Conservation (phyloP, 2,113 vertebrate genomes). For the Otus sunia region DNA sequence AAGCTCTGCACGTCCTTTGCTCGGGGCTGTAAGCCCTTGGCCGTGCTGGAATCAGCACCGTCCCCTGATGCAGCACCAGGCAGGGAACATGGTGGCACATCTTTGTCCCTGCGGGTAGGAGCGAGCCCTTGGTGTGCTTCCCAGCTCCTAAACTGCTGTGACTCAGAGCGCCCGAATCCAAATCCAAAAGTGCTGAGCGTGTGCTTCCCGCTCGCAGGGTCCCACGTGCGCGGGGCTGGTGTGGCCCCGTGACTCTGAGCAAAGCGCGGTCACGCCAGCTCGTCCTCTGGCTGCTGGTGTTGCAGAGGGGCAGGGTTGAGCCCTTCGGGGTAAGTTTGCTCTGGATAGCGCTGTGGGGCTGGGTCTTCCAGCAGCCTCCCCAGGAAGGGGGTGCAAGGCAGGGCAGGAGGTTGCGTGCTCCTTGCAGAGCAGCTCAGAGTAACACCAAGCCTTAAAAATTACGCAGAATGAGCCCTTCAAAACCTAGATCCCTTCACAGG, state of each 20-base stretch:
- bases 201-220: accelerated
- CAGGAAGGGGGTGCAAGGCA: not conserved
- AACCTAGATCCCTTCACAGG: not conserved
- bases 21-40: accelerated
- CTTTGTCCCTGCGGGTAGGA: not conserved
- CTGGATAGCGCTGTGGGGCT: accelerated
- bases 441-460: too few relatives aligned
- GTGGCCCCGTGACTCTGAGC: not conserved
- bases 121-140: not conserved
- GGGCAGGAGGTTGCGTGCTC: not conserved
- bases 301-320: not conserved
- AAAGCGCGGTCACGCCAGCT: not conserved
- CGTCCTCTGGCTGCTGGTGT: accelerated
- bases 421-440: not conserved
- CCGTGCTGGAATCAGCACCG: accelerated
- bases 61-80: accelerated
- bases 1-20: accelerated
- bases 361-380: not conserved
- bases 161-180: not conserved
- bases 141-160: not conserved
- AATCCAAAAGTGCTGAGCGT: accelerated
- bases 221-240: not conserved
- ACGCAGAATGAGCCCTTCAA: accelerated
- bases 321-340: not conserved
- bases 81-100: accelerated